Percentiles rank a stretch among this genome's conserved stretches.
These are phyloP conservation scores for Panulirus ornatus DNA, from an alignment of 1,140 invertebrate species.

Conservation along the genomic window DNA sequence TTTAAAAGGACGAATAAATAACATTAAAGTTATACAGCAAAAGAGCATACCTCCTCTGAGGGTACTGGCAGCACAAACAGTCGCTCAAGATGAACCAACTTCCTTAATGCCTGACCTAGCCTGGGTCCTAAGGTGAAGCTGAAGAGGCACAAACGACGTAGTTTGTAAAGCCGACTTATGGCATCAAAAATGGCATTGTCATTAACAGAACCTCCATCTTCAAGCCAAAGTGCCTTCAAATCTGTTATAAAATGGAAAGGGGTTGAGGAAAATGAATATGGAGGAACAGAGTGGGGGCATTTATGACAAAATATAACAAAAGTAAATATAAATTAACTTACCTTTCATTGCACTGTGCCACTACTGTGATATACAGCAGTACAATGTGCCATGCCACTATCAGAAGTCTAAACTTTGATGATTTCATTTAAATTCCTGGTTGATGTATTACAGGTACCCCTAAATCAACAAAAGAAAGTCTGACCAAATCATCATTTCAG, in stretches of 20 bases:
- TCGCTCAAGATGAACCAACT: conserved; percentile 32
- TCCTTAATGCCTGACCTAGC: conserved; percentile 44
- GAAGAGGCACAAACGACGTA: conserved; percentile 57
- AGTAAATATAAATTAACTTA: too few species aligned
- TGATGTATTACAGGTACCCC: too few species aligned
- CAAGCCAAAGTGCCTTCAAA: conserved; percentile 46
- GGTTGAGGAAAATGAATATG: not conserved
- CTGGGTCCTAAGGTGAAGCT: conserved; percentile 44
- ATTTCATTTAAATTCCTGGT: too few species aligned
- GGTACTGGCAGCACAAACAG: conserved; percentile 35
- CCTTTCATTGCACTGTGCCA: too few species aligned
- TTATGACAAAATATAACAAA: too few species aligned
- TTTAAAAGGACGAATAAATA: not conserved
- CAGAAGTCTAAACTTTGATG: too few species aligned
- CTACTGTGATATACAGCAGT: too few species aligned
- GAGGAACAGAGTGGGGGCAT: not conserved
- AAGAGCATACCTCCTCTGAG: conserved; percentile 25
- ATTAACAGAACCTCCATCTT: conserved; percentile 38
- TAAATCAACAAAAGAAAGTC: too few species aligned
- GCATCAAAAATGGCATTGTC: conserved; percentile 34
- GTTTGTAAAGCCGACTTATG: conserved; percentile 25
- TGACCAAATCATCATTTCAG: too few species aligned
- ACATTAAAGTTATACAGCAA: not conserved
- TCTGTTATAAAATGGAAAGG: conserved; percentile 3
- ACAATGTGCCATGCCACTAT: too few species aligned